Conservation (phyloP, 2,113 vertebrate genomes). For the cat (Felis catus) region DNA sequence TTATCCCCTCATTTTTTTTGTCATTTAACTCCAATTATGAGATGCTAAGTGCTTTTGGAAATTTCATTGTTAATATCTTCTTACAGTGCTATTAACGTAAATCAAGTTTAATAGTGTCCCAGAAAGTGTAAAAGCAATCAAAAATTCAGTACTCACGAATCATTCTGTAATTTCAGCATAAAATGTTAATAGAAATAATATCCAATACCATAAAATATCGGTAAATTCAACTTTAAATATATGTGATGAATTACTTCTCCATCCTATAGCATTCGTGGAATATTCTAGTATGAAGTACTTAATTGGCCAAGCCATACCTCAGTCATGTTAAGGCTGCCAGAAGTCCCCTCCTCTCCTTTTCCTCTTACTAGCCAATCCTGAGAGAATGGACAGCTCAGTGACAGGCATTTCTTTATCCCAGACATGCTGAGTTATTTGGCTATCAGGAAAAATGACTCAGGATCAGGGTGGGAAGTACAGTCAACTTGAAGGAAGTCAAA, state of each 20-base stretch:
- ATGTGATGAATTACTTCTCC: slow-evolving; percentile 85
- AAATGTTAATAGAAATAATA: slow-evolving; percentile 94
- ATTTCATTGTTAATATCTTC: slow-evolving; percentile 92
- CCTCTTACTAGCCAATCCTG: slow-evolving; percentile 17
- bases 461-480: neutral
- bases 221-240: slow-evolving; percentile 92
- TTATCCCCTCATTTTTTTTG: slow-evolving; percentile 89
- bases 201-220: slow-evolving; percentile 91
- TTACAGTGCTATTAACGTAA: slow-evolving; percentile 92
- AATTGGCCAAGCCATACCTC: slow-evolving; percentile 48
- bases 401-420: neutral
- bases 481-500: slow-evolving; percentile 45
- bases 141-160: slow-evolving; percentile 93
- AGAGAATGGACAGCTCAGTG: neutral
- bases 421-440: neutral
- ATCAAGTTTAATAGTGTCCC: slow-evolving; percentile 92
- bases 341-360: neutral
- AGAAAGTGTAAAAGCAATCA: slow-evolving; percentile 93
- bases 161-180: slow-evolving; percentile 93
- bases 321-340: neutral
- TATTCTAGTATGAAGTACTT: slow-evolving; percentile 65
- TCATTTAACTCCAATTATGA: slow-evolving; percentile 92
- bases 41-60: slow-evolving; percentile 93
- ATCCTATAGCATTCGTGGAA: slow-evolving; percentile 74
- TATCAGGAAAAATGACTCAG: neutral